A percentile compares a stretch with the other conserved stretches of the same genome.
These are phyloP conservation scores for Dynastes tityus DNA, from an alignment of 2,888 invertebrate genomes.

Conservation along the genomic window DNA sequence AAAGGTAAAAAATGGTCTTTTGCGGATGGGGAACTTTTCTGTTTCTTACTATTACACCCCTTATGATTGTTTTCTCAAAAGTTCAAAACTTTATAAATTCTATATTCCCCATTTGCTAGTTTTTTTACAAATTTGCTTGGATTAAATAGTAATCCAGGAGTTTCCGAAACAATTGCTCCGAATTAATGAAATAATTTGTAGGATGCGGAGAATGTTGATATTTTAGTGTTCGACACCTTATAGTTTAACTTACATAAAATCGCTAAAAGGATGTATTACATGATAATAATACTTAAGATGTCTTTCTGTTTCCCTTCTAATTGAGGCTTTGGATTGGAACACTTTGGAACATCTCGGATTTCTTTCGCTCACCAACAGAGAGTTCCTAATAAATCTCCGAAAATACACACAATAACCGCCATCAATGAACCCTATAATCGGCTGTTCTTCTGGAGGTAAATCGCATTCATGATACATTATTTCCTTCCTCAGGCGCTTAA, in stretches of 20 bases:
- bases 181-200: no score
- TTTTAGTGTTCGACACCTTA: no score
- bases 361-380: constrained; percentile 49
- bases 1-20: no score
- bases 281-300: constrained; percentile 39
- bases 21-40: no score
- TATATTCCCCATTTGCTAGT: no score
- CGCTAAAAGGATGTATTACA: constrained; percentile 46
- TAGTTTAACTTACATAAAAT: constrained; percentile 25
- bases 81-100: no score
- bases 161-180: no score
- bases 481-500: constrained; percentile 19
- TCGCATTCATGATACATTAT: constrained; percentile 36
- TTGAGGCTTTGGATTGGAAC: constrained; percentile 45
- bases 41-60: no score
- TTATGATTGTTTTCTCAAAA: no score
- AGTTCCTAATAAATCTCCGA: constrained; percentile 51
- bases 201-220: no score
- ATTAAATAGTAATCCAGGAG: no score
- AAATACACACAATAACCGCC: constrained; percentile 53
- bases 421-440: constrained; percentile 51
- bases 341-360: constrained; percentile 48
- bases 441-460: constrained; percentile 20
- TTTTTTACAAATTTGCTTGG: no score
- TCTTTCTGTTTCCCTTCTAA: constrained; percentile 35